Evolutionary conservation across 2,113 vertebrate genomes (phyloP).

Genomic region (Saguinus midas): DNA sequence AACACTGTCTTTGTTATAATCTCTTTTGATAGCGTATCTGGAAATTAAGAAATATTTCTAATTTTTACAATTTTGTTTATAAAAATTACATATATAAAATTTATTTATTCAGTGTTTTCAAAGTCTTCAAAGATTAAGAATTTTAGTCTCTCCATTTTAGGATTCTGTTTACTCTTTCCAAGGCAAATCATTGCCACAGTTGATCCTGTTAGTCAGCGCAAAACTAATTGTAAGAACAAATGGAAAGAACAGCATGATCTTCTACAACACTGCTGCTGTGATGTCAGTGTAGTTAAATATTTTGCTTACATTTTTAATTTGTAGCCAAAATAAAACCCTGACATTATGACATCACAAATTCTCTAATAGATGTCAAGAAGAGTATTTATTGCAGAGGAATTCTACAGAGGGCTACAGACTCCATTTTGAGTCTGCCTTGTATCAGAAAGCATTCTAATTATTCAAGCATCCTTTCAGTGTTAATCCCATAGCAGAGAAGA

Average conservation of each 20-base stretch:
- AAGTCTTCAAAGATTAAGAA: neutral
- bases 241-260: neutral
- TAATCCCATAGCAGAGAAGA: neutral
- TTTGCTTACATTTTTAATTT: neutral
- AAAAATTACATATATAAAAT: neutral
- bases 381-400: neutral
- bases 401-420: neutral
- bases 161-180: neutral
- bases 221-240: neutral
- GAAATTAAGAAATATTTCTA: neutral
- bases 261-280: neutral
- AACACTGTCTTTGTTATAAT: neutral
- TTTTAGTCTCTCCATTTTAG: neutral
- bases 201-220: neutral
- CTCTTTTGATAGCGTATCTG: neutral
- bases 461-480: neutral
- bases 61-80: neutral
- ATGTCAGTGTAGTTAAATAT: neutral
- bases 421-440: neutral
- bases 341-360: neutral
- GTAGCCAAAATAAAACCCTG: neutral
- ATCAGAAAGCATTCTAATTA: neutral
- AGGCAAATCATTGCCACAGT: neutral
- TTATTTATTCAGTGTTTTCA: neutral
- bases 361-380: neutral